Evolutionary conservation across 2,888 invertebrate genomes (phyloP), one percentile per base, ranked within the genome.

Genomic region (Rhopalosiphum nymphaeae): DNA sequence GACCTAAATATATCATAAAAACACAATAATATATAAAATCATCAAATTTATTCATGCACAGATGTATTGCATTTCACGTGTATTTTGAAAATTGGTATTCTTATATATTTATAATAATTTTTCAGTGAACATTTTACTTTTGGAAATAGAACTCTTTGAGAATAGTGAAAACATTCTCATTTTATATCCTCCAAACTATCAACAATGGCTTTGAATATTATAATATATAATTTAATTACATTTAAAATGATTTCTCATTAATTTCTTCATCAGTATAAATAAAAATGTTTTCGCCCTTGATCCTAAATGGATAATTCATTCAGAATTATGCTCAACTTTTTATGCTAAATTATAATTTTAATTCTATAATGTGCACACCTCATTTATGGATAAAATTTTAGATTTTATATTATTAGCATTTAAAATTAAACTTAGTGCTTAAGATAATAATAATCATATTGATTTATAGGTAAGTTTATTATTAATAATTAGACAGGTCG

Each of bases 1-100:
- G 89, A 89, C 44, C 57, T 89, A 78, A 78, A 89, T 44, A 42
- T 89, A 56, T 46, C 46, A 46, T 86, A 46, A 46, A 86, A 49
- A 29, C 7, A 85, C 44, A 29, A 49, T 29, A 29, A 36, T 78
- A 29, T 36, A 36, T 21, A 36, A 21, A 36, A 36, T 78, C 21
- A 10, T 78, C 2, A 21, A 78, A 21, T 78, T 78, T 36, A n/a
- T 78, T 78, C 9, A 9, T 16, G 3, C 16, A 7, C n/a, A 0
- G 7, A 21, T 9, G 78, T 78, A 36, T 36, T 36, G 78, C 21
- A 36, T 78, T 78, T 36, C 21, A 78, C 36, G 36, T 36, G 16
- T 5, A 36, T 78, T 36, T 78, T 36, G 36, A 36, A 21, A 78
- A 78, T 21, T 2, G 36, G 36, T 78, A 36, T 2, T 78, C 21